Evolutionary conservation across 1,140 invertebrate species (phyloP).

Genomic region (Lutraria rhynchaena): DNA sequence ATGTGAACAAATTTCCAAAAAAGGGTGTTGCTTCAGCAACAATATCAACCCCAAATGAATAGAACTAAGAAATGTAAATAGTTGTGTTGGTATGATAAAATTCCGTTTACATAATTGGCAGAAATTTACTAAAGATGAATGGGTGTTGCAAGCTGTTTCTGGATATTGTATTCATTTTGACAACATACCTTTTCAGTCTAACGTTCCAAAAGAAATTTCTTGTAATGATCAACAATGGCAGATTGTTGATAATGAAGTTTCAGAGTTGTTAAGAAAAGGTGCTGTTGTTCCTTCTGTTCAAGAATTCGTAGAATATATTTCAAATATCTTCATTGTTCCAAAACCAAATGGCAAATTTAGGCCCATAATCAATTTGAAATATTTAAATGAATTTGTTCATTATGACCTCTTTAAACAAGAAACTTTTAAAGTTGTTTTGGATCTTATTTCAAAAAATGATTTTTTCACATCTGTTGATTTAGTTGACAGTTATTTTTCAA

Average conservation of each 20-base stretch:
- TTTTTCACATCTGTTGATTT: constrained; percentile 25
- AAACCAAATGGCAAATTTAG: constrained; percentile 28
- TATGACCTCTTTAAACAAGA: constrained; percentile 40
- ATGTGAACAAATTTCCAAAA: no score
- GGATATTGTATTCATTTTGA: constrained; percentile 30
- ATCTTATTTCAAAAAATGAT: constrained; percentile 29
- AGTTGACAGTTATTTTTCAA: constrained; percentile 19
- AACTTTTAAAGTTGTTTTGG: constrained; percentile 28
- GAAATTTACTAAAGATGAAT: constrained; percentile 21
- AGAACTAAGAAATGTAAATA: constrained; percentile 27
- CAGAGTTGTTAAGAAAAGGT: constrained; percentile 1
- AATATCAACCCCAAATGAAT: constrained; percentile 48
- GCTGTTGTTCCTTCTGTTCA: constrained; percentile 1
- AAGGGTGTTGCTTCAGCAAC: no score
- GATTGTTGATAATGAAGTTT: constrained; percentile 23
- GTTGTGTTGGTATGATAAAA: constrained; percentile 11
- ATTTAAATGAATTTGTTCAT: constrained; percentile 25
- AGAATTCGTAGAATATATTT: constrained; percentile 19
- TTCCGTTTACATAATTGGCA: constrained; percentile 6
- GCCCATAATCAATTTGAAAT: constrained; percentile 27
- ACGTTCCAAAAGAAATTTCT: constrained; percentile 14
- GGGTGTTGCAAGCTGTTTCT: constrained; percentile 6
- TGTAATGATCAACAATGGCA: constrained; percentile 8
- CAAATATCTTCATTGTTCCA: constrained; percentile 29
- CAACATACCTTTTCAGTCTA: neutral